These are phyloP conservation scores for Kryphioiulus occultus DNA, from an alignment of 2,888 invertebrate genomes.

Conservation along the genomic window DNA sequence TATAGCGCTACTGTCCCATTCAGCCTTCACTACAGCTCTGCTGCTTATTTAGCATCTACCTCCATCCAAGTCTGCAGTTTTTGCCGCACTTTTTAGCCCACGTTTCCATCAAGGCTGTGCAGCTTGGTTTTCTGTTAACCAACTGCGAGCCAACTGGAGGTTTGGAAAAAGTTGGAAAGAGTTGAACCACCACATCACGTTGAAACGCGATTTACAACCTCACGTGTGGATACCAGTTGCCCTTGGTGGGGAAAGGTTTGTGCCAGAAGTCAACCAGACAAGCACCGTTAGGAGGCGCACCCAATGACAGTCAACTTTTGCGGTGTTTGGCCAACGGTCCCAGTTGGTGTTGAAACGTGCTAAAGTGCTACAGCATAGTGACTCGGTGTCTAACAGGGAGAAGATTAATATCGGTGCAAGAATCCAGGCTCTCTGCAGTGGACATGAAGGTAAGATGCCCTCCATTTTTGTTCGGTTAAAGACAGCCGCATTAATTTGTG, in stretches of 20 bases:
- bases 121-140: background rate
- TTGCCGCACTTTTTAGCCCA: background rate
- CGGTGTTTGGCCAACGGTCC: background rate
- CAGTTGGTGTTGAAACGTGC: background rate
- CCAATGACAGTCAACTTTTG: constrained; percentile 18
- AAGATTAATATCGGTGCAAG: no score
- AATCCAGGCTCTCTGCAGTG: background rate
- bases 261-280: background rate
- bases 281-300: constrained; percentile 22
- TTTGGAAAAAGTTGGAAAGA: background rate
- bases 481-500: background rate
- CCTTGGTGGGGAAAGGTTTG: background rate
- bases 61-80: background rate
- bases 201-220: background rate
- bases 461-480: background rate
- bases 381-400: background rate
- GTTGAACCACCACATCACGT: background rate
- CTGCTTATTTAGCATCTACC: background rate
- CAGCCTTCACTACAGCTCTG: background rate
- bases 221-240: constrained; percentile 37
- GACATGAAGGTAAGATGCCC: background rate
- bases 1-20: constrained; percentile 32
- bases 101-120: background rate
- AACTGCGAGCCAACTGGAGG: background rate
- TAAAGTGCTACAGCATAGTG: background rate